Base-by-base conservation (phyloP, 1,140 invertebrate genomes). In the Carposina sasakii region DNA sequence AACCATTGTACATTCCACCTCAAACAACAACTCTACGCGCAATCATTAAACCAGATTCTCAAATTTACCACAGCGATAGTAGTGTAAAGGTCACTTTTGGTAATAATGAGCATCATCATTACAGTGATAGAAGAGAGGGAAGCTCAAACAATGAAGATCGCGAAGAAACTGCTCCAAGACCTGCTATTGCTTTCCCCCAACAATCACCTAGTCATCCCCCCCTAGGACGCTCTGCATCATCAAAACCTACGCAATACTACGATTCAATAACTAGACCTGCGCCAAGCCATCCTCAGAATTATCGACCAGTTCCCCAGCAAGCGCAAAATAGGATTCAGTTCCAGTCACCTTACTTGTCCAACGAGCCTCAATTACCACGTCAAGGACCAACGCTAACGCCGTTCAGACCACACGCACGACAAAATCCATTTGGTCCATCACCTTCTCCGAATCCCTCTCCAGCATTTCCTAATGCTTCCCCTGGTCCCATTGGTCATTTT, bases 31-130 rank as follows among this genome's bases (percentile, higher is more conserved):
- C 93, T 2, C 73, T 94, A 24, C 86, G 93, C 69, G 90, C 94
- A 0, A 91, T 96, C 20, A 95, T 96, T 37, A 90, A 91, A 57
- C 93, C 93, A 0, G 93, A 95, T 56, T 94, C 93, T 3, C 93
- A 95, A 71, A 86, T 89, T 17, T 94, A 91, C 61, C 92, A 94
- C 60, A 90, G 89, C 47, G 88, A 91, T 48, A 91, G 90, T 48
- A 91, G 91, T 20, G 90, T 93, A 9, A 90, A 91, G 59, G 89
- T 93, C 4, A 92, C 92, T 20, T 93, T 94, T 57, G 91, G 91
- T 8, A 89, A 88, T 30, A 89, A 91, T 56, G 73, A 63, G 30
- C 71, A 85, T 26, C 67, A 58, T 39, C 85, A 89, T 39, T 78
- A 86, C 52, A 85, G 86, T 45, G 72, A 86, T 3, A 87, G 87